These are phyloP conservation scores for Mus musculus DNA, from an alignment of 2,113 vertebrate species.

Conservation along the genomic window GRCm39 chr19:24661001-24661500, in stretches of 20 bases:
- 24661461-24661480: neutral
- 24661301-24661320: conserved; percentile 18
- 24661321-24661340: conserved; percentile 27
- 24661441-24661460: too few relatives aligned
- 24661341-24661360: neutral
- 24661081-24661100: neutral
- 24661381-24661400: neutral
- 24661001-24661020: neutral
- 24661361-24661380: neutral
- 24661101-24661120: neutral
- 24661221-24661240: neutral
- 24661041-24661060: conserved; percentile 38
- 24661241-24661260: neutral
- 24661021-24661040: neutral
- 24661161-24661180: neutral
- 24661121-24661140: neutral
- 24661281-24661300: conserved; percentile 36
- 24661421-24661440: neutral
- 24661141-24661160: neutral
- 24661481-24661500: neutral
- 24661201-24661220: neutral
- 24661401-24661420: neutral
- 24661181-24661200: neutral
- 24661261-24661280: conserved; percentile 49
- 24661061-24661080: neutral